These are phyloP conservation scores for Esox lucius DNA, from an alignment of 2,797 vertebrate species.

Conservation along the genomic window DNA sequence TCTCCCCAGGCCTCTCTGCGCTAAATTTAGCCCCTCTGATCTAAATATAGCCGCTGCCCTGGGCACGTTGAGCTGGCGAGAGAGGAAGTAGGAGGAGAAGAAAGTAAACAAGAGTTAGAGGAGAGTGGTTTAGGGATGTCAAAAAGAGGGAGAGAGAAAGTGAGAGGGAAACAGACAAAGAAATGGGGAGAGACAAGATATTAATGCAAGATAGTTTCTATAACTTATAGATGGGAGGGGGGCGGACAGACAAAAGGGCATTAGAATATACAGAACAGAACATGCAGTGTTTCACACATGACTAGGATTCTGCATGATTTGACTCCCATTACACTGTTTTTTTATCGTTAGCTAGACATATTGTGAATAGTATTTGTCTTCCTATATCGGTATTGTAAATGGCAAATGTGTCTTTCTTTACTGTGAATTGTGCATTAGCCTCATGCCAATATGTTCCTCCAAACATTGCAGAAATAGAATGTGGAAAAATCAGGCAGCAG, in stretches of 20 bases:
- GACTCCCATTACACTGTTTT: neutral
- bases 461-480: neutral
- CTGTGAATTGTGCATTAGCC: neutral
- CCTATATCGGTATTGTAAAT: neutral
- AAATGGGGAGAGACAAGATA: neutral
- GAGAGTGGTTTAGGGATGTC: neutral
- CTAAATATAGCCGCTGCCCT: slow-evolving; percentile 64
- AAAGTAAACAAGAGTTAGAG: neutral
- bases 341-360: neutral
- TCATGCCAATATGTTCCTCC: neutral
- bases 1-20: slow-evolving; percentile 49
- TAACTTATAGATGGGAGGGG: neutral
- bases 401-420: neutral
- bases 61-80: slow-evolving; percentile 49
- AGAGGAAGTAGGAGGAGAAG: slow-evolving; percentile 20
- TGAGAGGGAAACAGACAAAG: neutral
- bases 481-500: neutral
- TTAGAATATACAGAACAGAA: neutral
- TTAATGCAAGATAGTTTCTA: too few relatives aligned
- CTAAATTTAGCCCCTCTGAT: slow-evolving; percentile 66
- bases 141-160: slow-evolving; percentile 12
- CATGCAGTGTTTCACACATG: too few relatives aligned
- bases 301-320: too few relatives aligned
- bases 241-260: neutral
- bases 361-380: neutral